phyloP scores from a whole-genome alignment of 2,888 invertebrate species.

The Xestoiulus laeticollis region DNA sequence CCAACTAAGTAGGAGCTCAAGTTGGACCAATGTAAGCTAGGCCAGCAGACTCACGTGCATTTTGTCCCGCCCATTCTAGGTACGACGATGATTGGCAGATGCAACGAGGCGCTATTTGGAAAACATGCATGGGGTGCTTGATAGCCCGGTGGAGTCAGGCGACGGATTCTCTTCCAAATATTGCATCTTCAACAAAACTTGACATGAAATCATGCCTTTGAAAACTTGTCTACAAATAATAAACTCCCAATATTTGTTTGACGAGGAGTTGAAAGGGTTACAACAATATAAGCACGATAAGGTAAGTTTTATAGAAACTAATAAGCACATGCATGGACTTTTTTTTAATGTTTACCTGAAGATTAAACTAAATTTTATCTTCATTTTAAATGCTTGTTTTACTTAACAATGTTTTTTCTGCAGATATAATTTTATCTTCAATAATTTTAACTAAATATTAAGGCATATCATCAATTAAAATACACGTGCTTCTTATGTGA shows the following conservation, averaged over 20 bases:
- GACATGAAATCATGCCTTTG: not conserved
- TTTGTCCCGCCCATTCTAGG: not conserved
- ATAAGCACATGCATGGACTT: too few species aligned
- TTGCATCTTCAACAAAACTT: not conserved
- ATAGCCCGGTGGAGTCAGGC: not conserved
- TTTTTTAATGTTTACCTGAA: not conserved
- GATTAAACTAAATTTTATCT: too few species aligned
- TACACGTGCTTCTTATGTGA: too few species aligned
- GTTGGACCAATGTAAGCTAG: not conserved
- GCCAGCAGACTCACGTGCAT: not conserved
- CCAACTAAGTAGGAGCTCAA: not conserved
- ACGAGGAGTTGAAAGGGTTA: not conserved
- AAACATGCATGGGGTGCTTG: not conserved
- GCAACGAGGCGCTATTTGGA: slow-evolving; percentile 17
- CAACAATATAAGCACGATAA: not conserved
- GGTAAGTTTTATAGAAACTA: not conserved
- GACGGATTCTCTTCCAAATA: not conserved
- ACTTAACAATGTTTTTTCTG: too few species aligned
- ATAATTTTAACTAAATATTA: too few species aligned
- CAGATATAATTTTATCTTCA: too few species aligned
- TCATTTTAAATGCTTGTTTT: too few species aligned
- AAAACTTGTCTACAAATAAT: not conserved
- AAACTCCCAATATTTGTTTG: not conserved
- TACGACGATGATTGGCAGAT: not conserved
- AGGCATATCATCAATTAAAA: too few species aligned